These are phyloP conservation scores for Andrena minutula DNA, from an alignment of 2,888 invertebrate species.

Conservation along the genomic window DNA sequence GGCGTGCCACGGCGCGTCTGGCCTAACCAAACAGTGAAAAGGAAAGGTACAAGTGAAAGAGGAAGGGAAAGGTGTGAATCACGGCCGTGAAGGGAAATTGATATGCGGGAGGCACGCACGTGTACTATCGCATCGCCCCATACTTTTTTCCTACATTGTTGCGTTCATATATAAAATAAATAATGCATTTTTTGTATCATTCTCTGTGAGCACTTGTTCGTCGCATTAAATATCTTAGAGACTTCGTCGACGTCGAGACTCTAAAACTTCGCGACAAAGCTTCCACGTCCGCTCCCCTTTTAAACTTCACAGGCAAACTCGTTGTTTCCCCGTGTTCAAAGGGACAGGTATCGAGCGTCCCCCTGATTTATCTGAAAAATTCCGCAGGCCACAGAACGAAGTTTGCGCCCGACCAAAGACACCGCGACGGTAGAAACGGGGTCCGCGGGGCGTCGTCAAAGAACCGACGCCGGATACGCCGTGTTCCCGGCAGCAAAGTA, in stretches of 20 bases:
- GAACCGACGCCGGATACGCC: constrained; percentile 35
- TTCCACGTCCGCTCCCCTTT: background rate
- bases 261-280: background rate
- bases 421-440: background rate
- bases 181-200: too few species aligned
- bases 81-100: constrained; percentile 23
- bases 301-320: background rate
- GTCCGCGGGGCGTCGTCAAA: constrained; percentile 13
- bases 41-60: constrained; percentile 6
- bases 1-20: constrained; percentile 38
- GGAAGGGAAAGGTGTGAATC: constrained; percentile 22
- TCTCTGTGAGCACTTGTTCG: too few species aligned
- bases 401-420: constrained; percentile 10
- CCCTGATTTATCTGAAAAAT: constrained; percentile 28
- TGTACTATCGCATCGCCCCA: background rate
- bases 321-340: constrained; percentile 2
- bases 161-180: background rate
- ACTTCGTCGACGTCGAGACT: background rate
- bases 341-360: background rate
- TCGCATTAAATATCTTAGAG: too few species aligned
- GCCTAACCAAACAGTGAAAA: constrained; percentile 55
- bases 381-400: constrained; percentile 6
- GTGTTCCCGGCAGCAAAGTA: constrained; percentile 33
- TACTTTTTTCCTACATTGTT: background rate
- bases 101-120: constrained; percentile 21